Base-by-base conservation (phyloP, 2,797 vertebrate genomes). In the Myotis planiceps region DNA sequence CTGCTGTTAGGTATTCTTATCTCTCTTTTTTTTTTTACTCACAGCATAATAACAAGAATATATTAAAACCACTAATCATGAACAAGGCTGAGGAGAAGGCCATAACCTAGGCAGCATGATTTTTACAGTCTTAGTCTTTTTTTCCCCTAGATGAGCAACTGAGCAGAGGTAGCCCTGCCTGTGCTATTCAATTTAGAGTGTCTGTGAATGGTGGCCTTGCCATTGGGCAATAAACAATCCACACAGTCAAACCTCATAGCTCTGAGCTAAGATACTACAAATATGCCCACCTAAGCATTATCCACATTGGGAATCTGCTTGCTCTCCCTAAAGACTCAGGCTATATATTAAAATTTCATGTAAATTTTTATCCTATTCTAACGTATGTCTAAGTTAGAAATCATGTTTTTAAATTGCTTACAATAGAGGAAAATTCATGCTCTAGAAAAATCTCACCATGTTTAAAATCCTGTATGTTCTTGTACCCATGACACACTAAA, bases 291-390 rank as follows among this genome's bases (percentile, higher is more conserved):
- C 19, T 71, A 27, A 68, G 55, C 55, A n/a, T 63, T 66, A 34
- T 37, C 49, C 0, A 63, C 34, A 47, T n/a, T 55, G 21, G 19
- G 21, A 88, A 12, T 45, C 69, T 37, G 37, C 29, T 37, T 93
- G 37, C 12, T 88, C 37, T 92, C 53, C 23, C 74, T 75, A 23
- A 80, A 74, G 65, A 94, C 8, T 90, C 47, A 55, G 9, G 55
- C n/a, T 65, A 63, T 18, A 6, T 39, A 51, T 78, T 80, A 79
- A 90, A 86, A 85, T 91, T 89, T 88, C 34, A 55, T 66, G 49
- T 71, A 88, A 37, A 66, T 75, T 82, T 86, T 74, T 6, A 60
- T 76, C 93, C 47, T 82, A 34, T 90, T 83, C 23, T 60, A 96
- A 69, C 23, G 81, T 63, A 53, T 32, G 27, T 45, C 49, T 81